phyloP scores from a whole-genome alignment of 1,140 invertebrate species.

The Glomeris maerens region DNA sequence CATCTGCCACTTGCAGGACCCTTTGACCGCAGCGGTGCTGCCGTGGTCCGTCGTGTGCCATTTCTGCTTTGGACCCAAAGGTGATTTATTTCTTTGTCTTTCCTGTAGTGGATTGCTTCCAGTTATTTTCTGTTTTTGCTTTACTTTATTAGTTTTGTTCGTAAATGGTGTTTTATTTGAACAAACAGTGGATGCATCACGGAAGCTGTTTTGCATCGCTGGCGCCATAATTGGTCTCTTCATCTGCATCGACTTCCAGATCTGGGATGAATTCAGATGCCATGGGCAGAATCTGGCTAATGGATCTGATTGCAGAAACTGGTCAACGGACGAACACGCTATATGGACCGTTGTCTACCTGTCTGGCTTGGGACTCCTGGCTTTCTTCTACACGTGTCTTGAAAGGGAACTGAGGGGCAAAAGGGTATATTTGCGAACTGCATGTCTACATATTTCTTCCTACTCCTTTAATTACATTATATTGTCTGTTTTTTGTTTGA shows the following conservation, averaged over 20 bases:
- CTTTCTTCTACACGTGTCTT: background rate
- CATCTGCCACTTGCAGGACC: conserved; percentile 10
- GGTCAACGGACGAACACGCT: conserved; percentile 8
- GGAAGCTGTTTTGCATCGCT: conserved; percentile 9
- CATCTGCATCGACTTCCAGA: conserved; percentile 12
- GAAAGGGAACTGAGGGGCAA: conserved; percentile 8
- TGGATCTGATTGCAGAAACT: background rate
- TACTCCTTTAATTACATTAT: too few species aligned
- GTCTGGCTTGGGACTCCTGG: background rate
- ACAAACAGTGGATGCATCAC: conserved; percentile 5
- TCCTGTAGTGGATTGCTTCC: background rate
- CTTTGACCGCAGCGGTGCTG: conserved; percentile 3
- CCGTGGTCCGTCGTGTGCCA: conserved; percentile 7
- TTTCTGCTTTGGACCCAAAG: conserved; percentile 7
- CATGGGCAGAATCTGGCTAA: conserved; percentile 1
- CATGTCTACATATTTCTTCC: too few species aligned
- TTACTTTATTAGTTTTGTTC: background rate
- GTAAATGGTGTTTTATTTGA: conserved; percentile 2
- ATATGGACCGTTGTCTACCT: conserved; percentile 12
- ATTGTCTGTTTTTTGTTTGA: too few species aligned
- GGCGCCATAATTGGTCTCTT: conserved; percentile 10
- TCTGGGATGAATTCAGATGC: conserved; percentile 13
- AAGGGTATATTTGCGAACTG: conserved; percentile 1
- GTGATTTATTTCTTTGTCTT: background rate
- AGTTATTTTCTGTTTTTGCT: background rate